phyloP scores from a whole-genome alignment of 2,113 vertebrate genomes.

The Entomyzon cyanotis region DNA sequence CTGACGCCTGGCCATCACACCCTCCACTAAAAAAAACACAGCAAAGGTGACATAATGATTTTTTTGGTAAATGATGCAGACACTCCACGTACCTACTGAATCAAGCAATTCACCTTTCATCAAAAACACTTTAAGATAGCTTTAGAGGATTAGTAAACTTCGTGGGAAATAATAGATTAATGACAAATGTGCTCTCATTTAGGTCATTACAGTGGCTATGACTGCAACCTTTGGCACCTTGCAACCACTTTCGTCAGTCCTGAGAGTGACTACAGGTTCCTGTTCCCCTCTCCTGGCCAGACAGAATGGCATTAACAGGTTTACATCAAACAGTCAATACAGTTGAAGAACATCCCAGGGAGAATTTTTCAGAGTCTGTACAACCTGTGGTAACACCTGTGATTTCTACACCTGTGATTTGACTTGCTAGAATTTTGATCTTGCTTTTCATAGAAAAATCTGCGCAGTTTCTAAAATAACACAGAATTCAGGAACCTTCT shows the following conservation, averaged over 20 bases:
- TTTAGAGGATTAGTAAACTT: background rate
- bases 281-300: background rate
- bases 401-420: background rate
- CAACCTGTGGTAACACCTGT: background rate
- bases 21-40: background rate
- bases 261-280: background rate
- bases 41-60: background rate
- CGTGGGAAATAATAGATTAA: background rate
- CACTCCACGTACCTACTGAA: background rate
- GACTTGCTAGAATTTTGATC: background rate
- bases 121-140: background rate
- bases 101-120: conserved; percentile 5
- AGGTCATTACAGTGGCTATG: background rate
- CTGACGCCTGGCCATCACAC: background rate
- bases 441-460: background rate
- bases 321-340: background rate
- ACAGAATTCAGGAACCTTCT: no score
- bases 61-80: background rate
- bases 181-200: background rate
- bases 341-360: background rate
- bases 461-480: background rate
- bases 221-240: background rate
- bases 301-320: background rate
- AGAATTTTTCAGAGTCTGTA: background rate
- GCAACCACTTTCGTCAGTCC: background rate